Percentiles rank a stretch among this genome's conserved stretches.
These are phyloP conservation scores for Pegoplata infirma DNA, from an alignment of 2,888 invertebrate species.

Conservation along the genomic window DNA sequence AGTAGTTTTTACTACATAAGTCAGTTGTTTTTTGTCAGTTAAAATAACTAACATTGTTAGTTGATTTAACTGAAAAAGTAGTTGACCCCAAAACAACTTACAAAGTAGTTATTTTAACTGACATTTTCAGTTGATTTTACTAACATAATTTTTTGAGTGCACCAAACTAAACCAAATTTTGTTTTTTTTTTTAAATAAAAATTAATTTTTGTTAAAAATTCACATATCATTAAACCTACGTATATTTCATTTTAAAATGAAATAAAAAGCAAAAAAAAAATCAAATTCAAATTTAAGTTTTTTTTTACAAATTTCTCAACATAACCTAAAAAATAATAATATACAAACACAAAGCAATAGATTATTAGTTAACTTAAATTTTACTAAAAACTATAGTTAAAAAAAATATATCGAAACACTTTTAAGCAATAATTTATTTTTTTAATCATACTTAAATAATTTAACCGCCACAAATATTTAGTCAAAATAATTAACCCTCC, in stretches of 20 bases:
- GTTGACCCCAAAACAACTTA: too few species aligned
- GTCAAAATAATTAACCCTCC: constrained; percentile 23
- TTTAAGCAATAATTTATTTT: not conserved
- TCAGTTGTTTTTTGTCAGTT: too few species aligned
- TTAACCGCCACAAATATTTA: constrained; percentile 39
- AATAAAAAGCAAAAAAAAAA: too few species aligned
- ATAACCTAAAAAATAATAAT: not conserved
- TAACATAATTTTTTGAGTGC: too few species aligned
- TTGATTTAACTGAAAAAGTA: too few species aligned
- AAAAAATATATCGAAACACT: not conserved
- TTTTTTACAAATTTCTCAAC: not conserved
- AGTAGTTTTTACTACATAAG: too few species aligned
- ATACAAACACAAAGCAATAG: not conserved
- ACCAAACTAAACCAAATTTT: not conserved
- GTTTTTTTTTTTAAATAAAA: not conserved
- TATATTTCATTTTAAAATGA: not conserved
- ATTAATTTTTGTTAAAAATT: too few species aligned
- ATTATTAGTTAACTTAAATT: not conserved
- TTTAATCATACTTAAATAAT: not conserved
- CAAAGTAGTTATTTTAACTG: too few species aligned
- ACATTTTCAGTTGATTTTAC: too few species aligned
- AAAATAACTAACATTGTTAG: too few species aligned
- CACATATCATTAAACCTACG: not conserved
- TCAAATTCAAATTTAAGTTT: not conserved
- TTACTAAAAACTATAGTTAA: not conserved